These are phyloP conservation scores for Nasonia oneida DNA, from an alignment of 2,888 invertebrate genomes.

Conservation along the genomic window DNA sequence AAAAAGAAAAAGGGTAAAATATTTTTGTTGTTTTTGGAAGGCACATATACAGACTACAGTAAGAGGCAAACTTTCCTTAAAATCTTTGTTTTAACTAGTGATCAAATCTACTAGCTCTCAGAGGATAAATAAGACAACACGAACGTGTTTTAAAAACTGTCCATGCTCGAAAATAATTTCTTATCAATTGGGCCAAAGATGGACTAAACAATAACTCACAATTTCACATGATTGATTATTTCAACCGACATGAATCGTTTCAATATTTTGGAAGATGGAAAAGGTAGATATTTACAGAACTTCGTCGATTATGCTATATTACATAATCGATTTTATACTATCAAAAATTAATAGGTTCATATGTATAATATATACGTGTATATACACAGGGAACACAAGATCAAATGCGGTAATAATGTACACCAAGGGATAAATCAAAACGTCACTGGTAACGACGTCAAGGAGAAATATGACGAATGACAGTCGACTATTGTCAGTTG, in stretches of 20 bases:
- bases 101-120: constrained; percentile 14
- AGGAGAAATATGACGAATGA: constrained; percentile 57
- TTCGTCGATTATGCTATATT: not conserved
- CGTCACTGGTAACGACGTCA: constrained; percentile 62
- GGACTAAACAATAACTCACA: not conserved
- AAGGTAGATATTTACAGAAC: constrained; percentile 1
- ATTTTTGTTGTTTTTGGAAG: constrained; percentile 4
- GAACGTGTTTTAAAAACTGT: constrained; percentile 4
- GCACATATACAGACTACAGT: constrained; percentile 21
- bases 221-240: constrained; percentile 22
- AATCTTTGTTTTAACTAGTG: constrained; percentile 21
- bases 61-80: not conserved
- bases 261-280: not conserved
- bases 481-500: constrained; percentile 66
- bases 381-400: constrained; percentile 42
- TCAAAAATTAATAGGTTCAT: constrained; percentile 35
- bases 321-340: constrained; percentile 47
- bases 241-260: not conserved
- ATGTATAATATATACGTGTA: constrained; percentile 1
- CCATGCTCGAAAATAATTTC: constrained; percentile 34
- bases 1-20: constrained; percentile 17
- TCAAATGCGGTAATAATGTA: constrained; percentile 65
- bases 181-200: not conserved
- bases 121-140: constrained; percentile 10
- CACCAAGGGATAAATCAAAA: constrained; percentile 46